Evolutionary conservation across 2,888 invertebrate genomes (phyloP), one percentile per base, ranked within the genome.

Genomic region (Candidula unifasciata): DNA sequence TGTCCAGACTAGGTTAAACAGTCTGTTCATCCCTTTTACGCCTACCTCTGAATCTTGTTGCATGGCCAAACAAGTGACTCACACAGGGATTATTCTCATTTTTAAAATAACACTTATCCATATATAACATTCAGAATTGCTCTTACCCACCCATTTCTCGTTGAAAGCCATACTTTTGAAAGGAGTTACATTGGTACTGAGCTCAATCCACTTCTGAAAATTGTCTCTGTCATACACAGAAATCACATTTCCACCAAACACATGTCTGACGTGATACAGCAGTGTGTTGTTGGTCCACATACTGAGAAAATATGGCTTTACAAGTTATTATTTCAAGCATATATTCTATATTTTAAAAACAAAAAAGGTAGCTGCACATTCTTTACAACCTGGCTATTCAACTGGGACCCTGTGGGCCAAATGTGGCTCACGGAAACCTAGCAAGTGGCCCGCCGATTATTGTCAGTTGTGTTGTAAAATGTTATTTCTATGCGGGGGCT

Each of bases 131-230:
- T n/a, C 60, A 60, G 24, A 60, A 60, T 60, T 60, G 24, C 21
- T 60, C 18, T 24, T 5, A 24, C 74, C 54, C 44, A 74, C 74
- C 74, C 27, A 30, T 30, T 54, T 74, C 1, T 74, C 74, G 54
- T 74, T 74, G 54, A 74, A 74, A 74, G 27, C 74, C 52, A 74
- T 3, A 6, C 54, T 74, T n/a, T 33, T 74, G 54, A 74, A 54
- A 52, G 54, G 30, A 74, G 27, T 21, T 30, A 54, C 54, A 54
- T 13, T 5, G 24, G 54, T 30, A 8, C 27, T 74, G 30, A 74
- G 27, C 2, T 54, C 5, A 54, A 74, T 57, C 30, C 13, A 27
- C 21, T 18, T 74, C 0, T 52, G 18, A 54, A 6, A 5, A 18
- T 30, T 33, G 18, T 8, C 27, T 54, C 18, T 35, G 44, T 33